Conservation (phyloP, 2,888 invertebrate genomes). For the Euzetes globulus region DNA sequence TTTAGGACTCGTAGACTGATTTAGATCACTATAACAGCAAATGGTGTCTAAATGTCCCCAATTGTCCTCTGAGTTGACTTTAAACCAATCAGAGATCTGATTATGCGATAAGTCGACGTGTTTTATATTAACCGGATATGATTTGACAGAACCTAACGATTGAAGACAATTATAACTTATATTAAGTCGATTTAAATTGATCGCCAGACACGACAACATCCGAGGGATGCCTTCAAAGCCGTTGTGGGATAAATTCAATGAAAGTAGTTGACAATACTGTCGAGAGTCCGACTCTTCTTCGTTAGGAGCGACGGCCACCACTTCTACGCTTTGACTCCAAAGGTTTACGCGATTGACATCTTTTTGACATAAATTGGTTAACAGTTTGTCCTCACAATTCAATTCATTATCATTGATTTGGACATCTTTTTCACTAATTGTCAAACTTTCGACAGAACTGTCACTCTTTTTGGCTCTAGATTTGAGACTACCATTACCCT, state of each 20-base stretch:
- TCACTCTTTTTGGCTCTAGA: not conserved
- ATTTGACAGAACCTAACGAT: slow-evolving; percentile 73
- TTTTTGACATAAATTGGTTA: slow-evolving; percentile 34
- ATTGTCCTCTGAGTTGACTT: not conserved
- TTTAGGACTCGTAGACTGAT: not conserved
- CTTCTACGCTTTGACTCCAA: slow-evolving; percentile 48
- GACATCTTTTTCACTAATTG: not conserved
- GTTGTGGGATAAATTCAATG: slow-evolving; percentile 83
- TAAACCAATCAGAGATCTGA: slow-evolving; percentile 74
- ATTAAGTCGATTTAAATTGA: slow-evolving; percentile 74
- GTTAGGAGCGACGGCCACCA: slow-evolving; percentile 42
- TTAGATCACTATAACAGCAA: slow-evolving; percentile 5
- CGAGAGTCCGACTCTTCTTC: slow-evolving; percentile 41
- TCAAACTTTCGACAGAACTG: not conserved
- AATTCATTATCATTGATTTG: not conserved
- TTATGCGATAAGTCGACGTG: slow-evolving; percentile 90
- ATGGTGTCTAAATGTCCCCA: not conserved
- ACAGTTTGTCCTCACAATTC: not conserved
- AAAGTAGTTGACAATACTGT: slow-evolving; percentile 59
- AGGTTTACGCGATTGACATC: slow-evolving; percentile 63
- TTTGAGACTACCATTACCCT: not conserved
- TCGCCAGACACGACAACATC: slow-evolving; percentile 80
- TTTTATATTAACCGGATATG: slow-evolving; percentile 78
- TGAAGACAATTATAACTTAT: slow-evolving; percentile 69
- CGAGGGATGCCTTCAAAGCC: slow-evolving; percentile 77